Evolutionary conservation across 2,113 vertebrate genomes (phyloP), one percentile per base, ranked within the genome.

Genomic region (Xenopus borealis): DNA sequence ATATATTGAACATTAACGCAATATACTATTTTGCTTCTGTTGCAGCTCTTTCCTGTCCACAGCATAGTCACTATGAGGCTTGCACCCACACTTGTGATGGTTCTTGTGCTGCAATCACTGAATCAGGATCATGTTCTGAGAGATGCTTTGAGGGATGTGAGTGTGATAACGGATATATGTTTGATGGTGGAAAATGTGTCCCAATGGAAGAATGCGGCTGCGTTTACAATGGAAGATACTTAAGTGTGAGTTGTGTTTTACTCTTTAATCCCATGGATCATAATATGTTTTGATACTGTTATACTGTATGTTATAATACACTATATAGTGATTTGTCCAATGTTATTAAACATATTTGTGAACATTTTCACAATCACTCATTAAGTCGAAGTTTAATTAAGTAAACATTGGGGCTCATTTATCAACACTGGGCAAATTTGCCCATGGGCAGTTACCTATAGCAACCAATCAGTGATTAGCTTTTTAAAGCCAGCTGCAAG

Each of bases 41-140:
- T 44, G 10, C 20, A 76, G 74, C 47, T 1, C 16, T 57, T 18
- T 8, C 71, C 18, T 91, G 87, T 75, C 85, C 83, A 72, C 50
- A 58, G 10, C 78, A 85, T 81, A 90, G 88, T 66, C 88, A 90
- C 81, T 92, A 89, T 66, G 83, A 87, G 53, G 8, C 88, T 80
- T 89, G 88, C 68, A 80, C 86, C 5, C 75, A 85, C 74, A 89
- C 86, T 53, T 92, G 90, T 71, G 71, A 50, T 23, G 80, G 75
- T 52, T 80, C 82, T 8, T 91, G 89, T 78, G 83, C 86, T 66
- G 84, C 82, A 47, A 82, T 89, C 27, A 55, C 19, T 9, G 2
- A 33, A 27, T 10, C 66, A 12, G 5, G 2, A 13, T 20, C 70
- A 40, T 89, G 88, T 65, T 59, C 82, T 46, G 30, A 69, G 62